Evolutionary conservation across 2,888 invertebrate genomes (phyloP).

Genomic region (Atethmia centrago): DNA sequence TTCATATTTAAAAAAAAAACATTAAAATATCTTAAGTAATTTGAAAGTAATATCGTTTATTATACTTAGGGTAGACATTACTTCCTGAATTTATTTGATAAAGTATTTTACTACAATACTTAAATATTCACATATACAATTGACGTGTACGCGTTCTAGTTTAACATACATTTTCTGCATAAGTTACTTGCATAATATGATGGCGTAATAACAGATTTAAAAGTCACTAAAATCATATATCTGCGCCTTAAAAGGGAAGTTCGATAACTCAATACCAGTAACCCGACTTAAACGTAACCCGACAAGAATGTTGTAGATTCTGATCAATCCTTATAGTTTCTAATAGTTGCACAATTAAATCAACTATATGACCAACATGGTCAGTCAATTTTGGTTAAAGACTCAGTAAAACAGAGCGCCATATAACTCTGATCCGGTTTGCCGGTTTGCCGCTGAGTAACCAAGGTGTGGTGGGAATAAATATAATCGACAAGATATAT

Average conservation of each 20-base stretch:
- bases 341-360: constrained; percentile 49
- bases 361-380: constrained; percentile 33
- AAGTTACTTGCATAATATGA: no score
- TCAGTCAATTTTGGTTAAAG: constrained; percentile 56
- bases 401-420: constrained; percentile 52
- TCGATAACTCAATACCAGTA: constrained; percentile 32
- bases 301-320: constrained; percentile 47
- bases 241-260: constrained; percentile 35
- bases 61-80: no score
- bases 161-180: no score
- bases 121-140: no score
- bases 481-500: constrained; percentile 70
- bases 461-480: constrained; percentile 66
- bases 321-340: constrained; percentile 36
- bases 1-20: no score
- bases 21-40: no score
- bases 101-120: no score
- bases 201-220: no score
- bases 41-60: no score
- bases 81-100: no score
- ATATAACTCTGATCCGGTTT: constrained; percentile 60
- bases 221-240: no score
- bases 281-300: constrained; percentile 20
- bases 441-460: constrained; percentile 61
- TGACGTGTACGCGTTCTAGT: no score